These are phyloP conservation scores for Nasalis larvatus DNA, from an alignment of 2,113 vertebrate genomes.

Conservation along the genomic window DNA sequence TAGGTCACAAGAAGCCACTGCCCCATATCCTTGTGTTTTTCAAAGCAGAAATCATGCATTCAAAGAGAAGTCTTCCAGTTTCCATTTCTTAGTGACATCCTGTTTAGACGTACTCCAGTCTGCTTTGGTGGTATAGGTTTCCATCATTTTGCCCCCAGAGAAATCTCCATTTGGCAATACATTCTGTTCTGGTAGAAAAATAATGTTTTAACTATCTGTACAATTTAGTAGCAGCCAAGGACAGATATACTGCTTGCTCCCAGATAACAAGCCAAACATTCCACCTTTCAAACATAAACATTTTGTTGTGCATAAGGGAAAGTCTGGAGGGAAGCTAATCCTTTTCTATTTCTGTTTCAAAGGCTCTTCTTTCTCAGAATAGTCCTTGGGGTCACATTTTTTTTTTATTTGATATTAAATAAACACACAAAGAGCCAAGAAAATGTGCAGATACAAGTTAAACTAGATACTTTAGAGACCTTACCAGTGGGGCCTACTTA, in stretches of 20 bases:
- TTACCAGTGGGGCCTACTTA: not conserved
- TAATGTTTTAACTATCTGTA: not conserved
- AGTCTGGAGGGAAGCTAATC: not conserved
- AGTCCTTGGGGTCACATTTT: not conserved
- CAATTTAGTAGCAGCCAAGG: not conserved
- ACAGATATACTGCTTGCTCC: not conserved
- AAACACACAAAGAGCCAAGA: not conserved
- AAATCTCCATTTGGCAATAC: not conserved
- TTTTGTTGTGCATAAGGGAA: not conserved
- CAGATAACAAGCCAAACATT: slow-evolving; percentile 5
- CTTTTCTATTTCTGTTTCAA: not conserved
- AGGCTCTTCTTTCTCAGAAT: not conserved
- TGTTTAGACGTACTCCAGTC: not conserved
- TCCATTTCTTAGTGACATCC: not conserved
- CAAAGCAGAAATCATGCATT: not conserved
- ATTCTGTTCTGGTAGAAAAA: slow-evolving; percentile 32
- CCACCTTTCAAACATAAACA: slow-evolving; percentile 41
- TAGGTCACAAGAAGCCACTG: not conserved
- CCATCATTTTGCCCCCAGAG: not conserved
- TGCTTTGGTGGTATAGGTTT: not conserved
- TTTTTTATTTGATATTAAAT: not conserved
- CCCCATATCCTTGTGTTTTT: not conserved
- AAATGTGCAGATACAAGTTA: not conserved
- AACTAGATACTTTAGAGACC: not conserved
- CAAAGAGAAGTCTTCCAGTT: not conserved